A percentile compares a stretch with the other conserved stretches of the same genome.
Conservation (phyloP, 2,113 vertebrate species). For the Pycnonotus jocosus region DNA sequence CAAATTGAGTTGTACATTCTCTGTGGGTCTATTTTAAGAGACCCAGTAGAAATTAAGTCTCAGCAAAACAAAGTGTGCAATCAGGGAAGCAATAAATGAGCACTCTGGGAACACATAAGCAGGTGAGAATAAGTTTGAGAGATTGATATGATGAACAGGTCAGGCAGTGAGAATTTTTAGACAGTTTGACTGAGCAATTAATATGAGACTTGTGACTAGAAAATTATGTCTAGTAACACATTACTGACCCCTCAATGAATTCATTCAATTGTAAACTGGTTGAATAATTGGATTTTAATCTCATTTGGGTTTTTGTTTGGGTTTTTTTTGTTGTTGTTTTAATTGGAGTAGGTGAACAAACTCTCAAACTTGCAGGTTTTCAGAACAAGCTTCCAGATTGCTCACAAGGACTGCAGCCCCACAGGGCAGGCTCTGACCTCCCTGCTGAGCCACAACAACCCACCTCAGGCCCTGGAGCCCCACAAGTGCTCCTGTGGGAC, state of each 20-base stretch:
- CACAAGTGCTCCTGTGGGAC: background rate
- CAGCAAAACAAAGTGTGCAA: conserved; percentile 23
- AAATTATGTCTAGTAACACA: background rate
- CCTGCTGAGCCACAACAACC: background rate
- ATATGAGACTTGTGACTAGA: background rate
- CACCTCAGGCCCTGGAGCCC: background rate
- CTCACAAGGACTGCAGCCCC: background rate
- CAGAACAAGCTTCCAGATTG: background rate
- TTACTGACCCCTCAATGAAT: background rate
- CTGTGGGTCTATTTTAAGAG: conserved; percentile 9
- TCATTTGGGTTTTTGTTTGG: background rate
- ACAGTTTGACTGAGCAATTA: background rate
- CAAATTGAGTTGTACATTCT: background rate
- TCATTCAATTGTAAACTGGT: background rate
- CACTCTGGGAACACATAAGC: background rate
- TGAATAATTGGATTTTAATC: background rate
- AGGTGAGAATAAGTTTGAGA: background rate
- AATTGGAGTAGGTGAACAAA: background rate
- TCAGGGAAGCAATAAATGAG: conserved; percentile 28
- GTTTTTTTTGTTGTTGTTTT: background rate
- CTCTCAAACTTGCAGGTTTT: background rate
- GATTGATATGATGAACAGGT: background rate
- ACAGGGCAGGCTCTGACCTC: background rate
- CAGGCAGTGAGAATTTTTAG: background rate
- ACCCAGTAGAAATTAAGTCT: background rate